A percentile compares a stretch with the other conserved stretches of the same genome.
These are phyloP conservation scores for Hemiprocne comata DNA, from an alignment of 2,113 vertebrate genomes.

Conservation along the genomic window DNA sequence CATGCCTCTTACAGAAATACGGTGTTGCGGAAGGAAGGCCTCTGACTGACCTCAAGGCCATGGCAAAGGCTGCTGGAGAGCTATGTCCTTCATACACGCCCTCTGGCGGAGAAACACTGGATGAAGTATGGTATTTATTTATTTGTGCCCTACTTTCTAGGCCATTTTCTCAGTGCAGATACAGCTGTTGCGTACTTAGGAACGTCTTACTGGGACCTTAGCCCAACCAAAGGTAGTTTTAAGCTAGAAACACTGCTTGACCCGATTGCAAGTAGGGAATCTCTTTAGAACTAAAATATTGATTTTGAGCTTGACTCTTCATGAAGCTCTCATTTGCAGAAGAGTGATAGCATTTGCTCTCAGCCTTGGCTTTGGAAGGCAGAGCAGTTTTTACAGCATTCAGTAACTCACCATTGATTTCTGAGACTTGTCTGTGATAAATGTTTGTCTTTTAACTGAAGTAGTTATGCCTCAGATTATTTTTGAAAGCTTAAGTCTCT, in stretches of 20 bases:
- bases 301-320: not conserved
- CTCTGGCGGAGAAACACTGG: conserved; percentile 90
- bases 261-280: not conserved
- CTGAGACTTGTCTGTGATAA: not conserved
- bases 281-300: not conserved
- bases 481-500: not conserved
- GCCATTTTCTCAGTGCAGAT: not conserved
- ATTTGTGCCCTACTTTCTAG: not conserved
- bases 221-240: not conserved
- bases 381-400: not conserved
- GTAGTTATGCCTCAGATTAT: not conserved
- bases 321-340: not conserved
- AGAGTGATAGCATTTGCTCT: not conserved
- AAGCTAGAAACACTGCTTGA: not conserved
- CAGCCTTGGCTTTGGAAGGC: not conserved
- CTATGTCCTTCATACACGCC: conserved; percentile 88
- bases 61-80: conserved; percentile 89
- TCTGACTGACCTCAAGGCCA: conserved; percentile 86
- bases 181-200: not conserved
- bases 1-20: conserved; percentile 80
- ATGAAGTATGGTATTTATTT: conserved; percentile 81
- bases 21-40: conserved; percentile 89
- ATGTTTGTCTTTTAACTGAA: not conserved
- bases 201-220: not conserved
- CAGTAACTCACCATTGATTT: not conserved